Percentiles rank a stretch among this genome's conserved stretches.
These are phyloP conservation scores for Apeltes quadracus DNA, from an alignment of 2,113 vertebrate species.

Conservation along the genomic window DNA sequence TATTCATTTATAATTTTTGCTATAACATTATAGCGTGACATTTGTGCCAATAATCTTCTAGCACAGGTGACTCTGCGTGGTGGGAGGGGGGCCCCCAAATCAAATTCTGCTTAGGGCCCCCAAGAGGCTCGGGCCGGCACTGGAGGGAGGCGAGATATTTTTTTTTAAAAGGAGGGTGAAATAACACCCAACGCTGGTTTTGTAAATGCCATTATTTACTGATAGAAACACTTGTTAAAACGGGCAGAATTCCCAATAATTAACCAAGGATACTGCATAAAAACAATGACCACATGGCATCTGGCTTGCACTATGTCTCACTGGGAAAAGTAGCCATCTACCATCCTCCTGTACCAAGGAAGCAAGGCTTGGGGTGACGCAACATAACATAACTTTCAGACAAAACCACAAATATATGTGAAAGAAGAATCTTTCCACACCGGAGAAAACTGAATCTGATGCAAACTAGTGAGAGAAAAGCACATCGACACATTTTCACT, in stretches of 20 bases:
- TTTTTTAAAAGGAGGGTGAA: not conserved
- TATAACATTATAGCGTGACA: too few species aligned
- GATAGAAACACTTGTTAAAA: not conserved
- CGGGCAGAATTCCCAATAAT: not conserved
- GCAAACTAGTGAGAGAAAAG: slow-evolving; percentile 18
- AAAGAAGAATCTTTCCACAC: slow-evolving; percentile 65
- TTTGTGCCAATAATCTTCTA: too few species aligned
- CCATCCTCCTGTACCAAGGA: too few species aligned
- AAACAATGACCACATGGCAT: slow-evolving; percentile 20
- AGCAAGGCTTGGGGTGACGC: slow-evolving; percentile 33
- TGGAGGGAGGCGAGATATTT: not conserved
- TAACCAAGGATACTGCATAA: slow-evolving; percentile 12
- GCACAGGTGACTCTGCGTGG: too few species aligned
- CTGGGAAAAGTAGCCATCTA: slow-evolving; percentile 62
- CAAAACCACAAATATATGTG: slow-evolving; percentile 46
- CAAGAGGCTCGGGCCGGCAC: too few species aligned
- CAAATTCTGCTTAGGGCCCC: too few species aligned
- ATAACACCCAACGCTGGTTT: not conserved
- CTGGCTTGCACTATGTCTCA: slow-evolving; percentile 34
- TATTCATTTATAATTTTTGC: too few species aligned
- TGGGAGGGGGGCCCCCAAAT: too few species aligned
- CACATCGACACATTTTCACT: slow-evolving; percentile 36
- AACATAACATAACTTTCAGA: slow-evolving; percentile 34
- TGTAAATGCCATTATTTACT: not conserved
- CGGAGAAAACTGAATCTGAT: slow-evolving; percentile 30